These are phyloP conservation scores for Planiliza haematocheilus DNA, from an alignment of 2,113 vertebrate species.

Conservation along the genomic window DNA sequence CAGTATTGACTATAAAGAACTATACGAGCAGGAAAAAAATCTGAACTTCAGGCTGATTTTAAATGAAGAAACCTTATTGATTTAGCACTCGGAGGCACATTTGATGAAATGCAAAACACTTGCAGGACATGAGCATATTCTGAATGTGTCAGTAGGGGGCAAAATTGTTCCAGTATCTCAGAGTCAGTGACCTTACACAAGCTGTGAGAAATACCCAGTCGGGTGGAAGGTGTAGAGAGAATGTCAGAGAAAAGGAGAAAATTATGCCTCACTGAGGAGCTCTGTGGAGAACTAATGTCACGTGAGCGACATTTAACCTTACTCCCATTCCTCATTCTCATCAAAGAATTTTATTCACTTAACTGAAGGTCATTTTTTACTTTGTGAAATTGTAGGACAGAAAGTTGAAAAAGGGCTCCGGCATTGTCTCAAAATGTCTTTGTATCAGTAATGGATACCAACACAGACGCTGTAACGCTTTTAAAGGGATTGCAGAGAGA, in stretches of 20 bases:
- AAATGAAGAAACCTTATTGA: slow-evolving; percentile 5
- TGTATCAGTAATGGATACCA: background rate
- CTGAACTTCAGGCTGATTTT: background rate
- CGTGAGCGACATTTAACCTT: slow-evolving; percentile 28
- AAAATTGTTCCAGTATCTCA: slow-evolving; percentile 71
- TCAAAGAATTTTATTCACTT: slow-evolving; percentile 24
- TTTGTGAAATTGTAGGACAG: slow-evolving; percentile 9
- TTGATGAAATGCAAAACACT: slow-evolving; percentile 16
- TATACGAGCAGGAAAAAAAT: background rate
- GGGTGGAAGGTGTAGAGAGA: slow-evolving; percentile 11
- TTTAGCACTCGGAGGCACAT: slow-evolving; percentile 8
- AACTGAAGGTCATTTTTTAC: slow-evolving; percentile 7
- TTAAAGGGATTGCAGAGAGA: too few species aligned
- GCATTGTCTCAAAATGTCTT: background rate
- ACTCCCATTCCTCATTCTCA: slow-evolving; percentile 4
- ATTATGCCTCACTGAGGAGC: slow-evolving; percentile 2
- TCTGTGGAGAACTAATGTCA: slow-evolving; percentile 4
- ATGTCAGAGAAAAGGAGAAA: slow-evolving; percentile 20
- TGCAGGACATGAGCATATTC: slow-evolving; percentile 39
- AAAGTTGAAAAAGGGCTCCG: background rate
- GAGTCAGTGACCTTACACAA: slow-evolving; percentile 49
- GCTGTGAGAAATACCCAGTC: slow-evolving; percentile 28
- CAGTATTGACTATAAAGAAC: slow-evolving; percentile 7
- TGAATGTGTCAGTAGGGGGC: slow-evolving; percentile 74
- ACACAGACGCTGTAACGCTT: too few species aligned